A percentile compares a stretch with the other conserved stretches of the same genome.
Evolutionary conservation across 1,140 invertebrate species (phyloP).

Genomic region (Parasteatoda tepidariorum): DNA sequence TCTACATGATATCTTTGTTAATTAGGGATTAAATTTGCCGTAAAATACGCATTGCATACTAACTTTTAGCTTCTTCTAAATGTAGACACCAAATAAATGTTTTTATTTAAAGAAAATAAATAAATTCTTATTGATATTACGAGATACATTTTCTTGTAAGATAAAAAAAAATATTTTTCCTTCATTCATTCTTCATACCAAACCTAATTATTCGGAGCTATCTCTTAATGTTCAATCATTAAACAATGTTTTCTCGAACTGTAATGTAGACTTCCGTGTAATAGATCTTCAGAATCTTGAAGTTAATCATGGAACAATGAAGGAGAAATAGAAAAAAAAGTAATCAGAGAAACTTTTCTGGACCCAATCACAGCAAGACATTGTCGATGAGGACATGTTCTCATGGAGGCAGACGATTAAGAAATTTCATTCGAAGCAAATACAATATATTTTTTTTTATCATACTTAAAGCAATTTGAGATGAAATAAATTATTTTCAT

Average conservation of each 20-base stretch:
- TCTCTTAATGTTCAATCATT: constrained; percentile 6
- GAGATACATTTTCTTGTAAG: too few species aligned
- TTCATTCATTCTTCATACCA: too few species aligned
- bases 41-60: too few species aligned
- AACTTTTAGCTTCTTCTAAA: too few species aligned
- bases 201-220: neutral
- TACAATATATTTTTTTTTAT: neutral
- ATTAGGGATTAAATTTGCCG: too few species aligned
- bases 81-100: too few species aligned
- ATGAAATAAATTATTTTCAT: neutral
- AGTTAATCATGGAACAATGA: constrained; percentile 3
- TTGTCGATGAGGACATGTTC: neutral
- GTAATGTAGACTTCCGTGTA: neutral
- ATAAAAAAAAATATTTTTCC: too few species aligned
- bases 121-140: too few species aligned
- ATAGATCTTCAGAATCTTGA: neutral
- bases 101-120: too few species aligned
- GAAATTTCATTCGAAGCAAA: neutral
- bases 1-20: too few species aligned
- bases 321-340: neutral
- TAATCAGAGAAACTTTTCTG: neutral
- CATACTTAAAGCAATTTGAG: neutral
- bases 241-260: neutral
- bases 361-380: neutral
- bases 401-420: neutral